Conservation (phyloP, 1,140 invertebrate species). For the Mizuhopecten yessoensis region DNA sequence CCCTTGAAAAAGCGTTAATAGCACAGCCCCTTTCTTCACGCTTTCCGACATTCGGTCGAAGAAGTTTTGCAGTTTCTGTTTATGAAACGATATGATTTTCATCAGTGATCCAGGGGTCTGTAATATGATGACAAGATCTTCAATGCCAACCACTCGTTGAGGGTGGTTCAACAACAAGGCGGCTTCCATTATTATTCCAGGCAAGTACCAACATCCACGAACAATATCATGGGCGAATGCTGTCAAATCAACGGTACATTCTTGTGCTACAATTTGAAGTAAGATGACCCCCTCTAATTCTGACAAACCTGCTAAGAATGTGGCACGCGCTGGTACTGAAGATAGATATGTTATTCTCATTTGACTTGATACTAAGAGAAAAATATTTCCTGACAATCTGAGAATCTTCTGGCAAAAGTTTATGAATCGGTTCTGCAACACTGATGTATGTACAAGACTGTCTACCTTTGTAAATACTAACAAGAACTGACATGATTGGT, state of each 20-base stretch:
- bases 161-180: neutral
- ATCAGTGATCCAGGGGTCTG: neutral
- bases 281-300: neutral
- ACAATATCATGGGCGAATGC: neutral
- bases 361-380: conserved; percentile 39
- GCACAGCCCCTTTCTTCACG: neutral
- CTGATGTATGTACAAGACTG: neutral
- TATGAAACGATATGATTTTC: conserved; percentile 37
- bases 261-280: neutral
- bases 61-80: conserved; percentile 19
- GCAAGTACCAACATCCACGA: conserved; percentile 32
- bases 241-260: neutral
- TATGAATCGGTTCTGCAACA: neutral
- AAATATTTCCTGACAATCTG: neutral
- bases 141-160: neutral
- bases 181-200: conserved; percentile 29
- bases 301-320: neutral
- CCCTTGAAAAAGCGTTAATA: conserved; percentile 23
- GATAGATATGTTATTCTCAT: neutral
- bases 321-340: neutral
- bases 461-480: conserved; percentile 46
- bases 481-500: neutral
- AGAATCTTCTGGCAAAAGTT: conserved; percentile 2
- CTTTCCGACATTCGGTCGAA: neutral
- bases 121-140: conserved; percentile 7